These are phyloP conservation scores for Pteria penguin DNA, from an alignment of 2,888 invertebrate genomes.

Conservation along the genomic window DNA sequence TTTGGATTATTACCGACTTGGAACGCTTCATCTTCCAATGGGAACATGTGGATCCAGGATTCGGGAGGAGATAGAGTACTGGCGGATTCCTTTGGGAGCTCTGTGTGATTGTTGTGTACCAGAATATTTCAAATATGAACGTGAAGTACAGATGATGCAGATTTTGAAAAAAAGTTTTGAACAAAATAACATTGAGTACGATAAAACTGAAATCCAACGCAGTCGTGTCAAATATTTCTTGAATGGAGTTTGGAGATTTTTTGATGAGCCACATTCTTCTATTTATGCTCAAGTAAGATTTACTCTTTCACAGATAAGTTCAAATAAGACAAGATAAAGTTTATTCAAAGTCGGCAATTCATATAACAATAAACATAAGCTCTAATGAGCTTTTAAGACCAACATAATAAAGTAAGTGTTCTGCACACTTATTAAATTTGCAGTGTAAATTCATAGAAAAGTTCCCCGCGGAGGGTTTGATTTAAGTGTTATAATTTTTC, in stretches of 20 bases:
- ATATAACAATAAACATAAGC: no score
- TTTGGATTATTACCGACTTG: slow-evolving; percentile 39
- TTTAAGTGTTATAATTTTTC: no score
- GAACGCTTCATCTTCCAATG: slow-evolving; percentile 41
- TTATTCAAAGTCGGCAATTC: no score
- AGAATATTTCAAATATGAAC: slow-evolving; percentile 30
- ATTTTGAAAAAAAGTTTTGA: slow-evolving; percentile 6
- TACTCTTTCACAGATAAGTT: neutral
- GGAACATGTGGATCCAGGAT: slow-evolving; percentile 40
- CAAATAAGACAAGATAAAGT: no score
- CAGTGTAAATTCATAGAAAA: no score
- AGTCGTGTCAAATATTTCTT: neutral
- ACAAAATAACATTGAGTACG: no score
- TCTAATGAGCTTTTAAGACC: no score
- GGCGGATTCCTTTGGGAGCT: slow-evolving; percentile 37
- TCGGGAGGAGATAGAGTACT: slow-evolving; percentile 41
- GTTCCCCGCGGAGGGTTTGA: no score
- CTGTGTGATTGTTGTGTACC: slow-evolving; percentile 47
- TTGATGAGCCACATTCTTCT: slow-evolving; percentile 31
- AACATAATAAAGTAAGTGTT: no score
- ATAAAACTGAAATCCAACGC: neutral
- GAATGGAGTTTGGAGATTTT: slow-evolving; percentile 28
- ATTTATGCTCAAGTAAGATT: slow-evolving; percentile 15
- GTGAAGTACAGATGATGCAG: slow-evolving; percentile 26
- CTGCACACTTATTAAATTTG: no score